These are phyloP conservation scores for Blennius ocellaris DNA, from an alignment of 2,113 vertebrate genomes.

Conservation along the genomic window DNA sequence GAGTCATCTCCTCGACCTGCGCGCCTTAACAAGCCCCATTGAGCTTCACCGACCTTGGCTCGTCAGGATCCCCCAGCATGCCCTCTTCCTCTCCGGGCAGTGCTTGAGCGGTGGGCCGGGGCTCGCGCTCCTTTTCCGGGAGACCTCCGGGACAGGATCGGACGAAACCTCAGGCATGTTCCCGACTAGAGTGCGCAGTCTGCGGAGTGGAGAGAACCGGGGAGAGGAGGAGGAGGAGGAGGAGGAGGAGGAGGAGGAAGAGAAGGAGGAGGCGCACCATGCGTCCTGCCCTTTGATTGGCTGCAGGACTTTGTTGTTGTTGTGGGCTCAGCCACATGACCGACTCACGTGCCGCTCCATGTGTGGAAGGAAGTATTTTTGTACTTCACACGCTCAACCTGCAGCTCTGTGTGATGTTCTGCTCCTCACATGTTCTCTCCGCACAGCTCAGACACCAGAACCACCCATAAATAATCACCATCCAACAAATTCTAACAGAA, in stretches of 20 bases:
- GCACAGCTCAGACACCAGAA: no score
- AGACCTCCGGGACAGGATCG: conserved; percentile 28
- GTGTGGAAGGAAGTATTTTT: conserved; percentile 14
- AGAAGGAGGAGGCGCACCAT: background rate
- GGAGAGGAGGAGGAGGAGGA: background rate
- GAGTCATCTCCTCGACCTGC: no score
- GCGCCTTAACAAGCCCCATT: no score
- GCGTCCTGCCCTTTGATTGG: conserved; percentile 51
- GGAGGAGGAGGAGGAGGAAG: background rate
- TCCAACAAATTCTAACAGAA: no score
- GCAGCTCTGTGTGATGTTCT: no score
- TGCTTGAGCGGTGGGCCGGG: conserved; percentile 69
- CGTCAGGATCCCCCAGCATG: conserved; percentile 93
- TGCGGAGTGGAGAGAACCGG: background rate
- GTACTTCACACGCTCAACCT: no score
- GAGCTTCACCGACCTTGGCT: conserved; percentile 91
- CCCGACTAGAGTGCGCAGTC: background rate
- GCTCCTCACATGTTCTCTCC: no score
- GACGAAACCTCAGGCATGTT: conserved; percentile 82
- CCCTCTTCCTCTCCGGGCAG: conserved; percentile 82
- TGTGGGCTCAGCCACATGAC: conserved; percentile 28
- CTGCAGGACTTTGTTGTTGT: conserved; percentile 72
- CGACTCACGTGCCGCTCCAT: conserved; percentile 51
- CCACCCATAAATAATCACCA: no score
- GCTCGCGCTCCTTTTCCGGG: conserved; percentile 63